Base-by-base conservation (phyloP, 2,888 invertebrate genomes). In the Miltochrista miniata region DNA sequence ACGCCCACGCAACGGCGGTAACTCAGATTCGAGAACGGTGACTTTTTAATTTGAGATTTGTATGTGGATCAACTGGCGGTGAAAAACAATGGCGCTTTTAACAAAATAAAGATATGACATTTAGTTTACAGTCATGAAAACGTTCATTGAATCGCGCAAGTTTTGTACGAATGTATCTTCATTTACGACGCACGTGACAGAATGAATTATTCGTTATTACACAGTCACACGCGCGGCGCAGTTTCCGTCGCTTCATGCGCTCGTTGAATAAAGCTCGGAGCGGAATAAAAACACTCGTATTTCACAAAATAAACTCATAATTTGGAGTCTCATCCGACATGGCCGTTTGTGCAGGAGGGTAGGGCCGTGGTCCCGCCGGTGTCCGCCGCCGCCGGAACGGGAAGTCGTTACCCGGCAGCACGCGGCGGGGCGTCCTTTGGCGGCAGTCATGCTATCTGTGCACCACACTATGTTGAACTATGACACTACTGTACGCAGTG, bases 381-480 rank as follows among this genome's bases (percentile, higher is more conserved):
- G 68, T 67, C 66, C 72, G 71, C 68, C 64, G 61, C 62, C 68
- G 72, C 73, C 83, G 86, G 87, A 85, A 80, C 48, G 72, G 87
- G 86, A 86, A 84, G 86, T 85, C 85, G 84, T 85, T 85, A 82
- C 67, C 74, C 72, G 66, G 61, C 68, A 66, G 60, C 37, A 37
- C 37, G 59, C 51, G 43, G 38, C 39, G 30, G 40, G 58, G 34
- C 56, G 54, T 63, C 58, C 64, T 57, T 55, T 61, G 64, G 51
- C 55, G 59, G 57, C 1, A 31, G 31, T 31, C 8, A 31, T 31
- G 31, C 31, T 31, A 31, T 31, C 31, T 31, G 11, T 31, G 8
- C 31, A n/a, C 11, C 3, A 24, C 18, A 24, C 18, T 24, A n/a
- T n/a, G n/a, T n/a, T n/a, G n/a, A n/a, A n/a, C n/a, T n/a, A n/a